Percentiles rank a stretch among this genome's conserved stretches.
Conservation (phyloP, 1,140 invertebrate species). For the Steinernema khuongi region DNA sequence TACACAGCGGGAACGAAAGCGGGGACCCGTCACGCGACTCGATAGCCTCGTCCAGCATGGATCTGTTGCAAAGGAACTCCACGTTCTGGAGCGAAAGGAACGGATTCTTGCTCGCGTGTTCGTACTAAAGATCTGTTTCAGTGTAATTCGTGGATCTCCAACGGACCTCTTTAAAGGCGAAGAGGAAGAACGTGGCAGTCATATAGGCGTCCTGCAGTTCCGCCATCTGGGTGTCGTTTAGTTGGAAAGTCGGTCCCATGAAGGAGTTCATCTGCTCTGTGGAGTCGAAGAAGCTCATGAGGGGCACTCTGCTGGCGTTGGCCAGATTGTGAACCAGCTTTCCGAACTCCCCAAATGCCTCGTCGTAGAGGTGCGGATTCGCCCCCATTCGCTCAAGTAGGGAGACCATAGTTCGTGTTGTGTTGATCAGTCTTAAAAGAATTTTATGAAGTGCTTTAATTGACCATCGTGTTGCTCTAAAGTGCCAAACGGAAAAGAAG, state of each 20-base stretch:
- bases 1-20: neutral
- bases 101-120: too few species aligned
- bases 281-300: neutral
- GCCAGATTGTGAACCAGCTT: slow-evolving; percentile 27
- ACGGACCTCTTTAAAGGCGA: neutral
- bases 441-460: too few species aligned
- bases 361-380: slow-evolving; percentile 26
- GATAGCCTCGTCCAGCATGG: neutral
- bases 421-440: slow-evolving; percentile 33
- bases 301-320: slow-evolving; percentile 15
- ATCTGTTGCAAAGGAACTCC: neutral
- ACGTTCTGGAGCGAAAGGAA: too few species aligned
- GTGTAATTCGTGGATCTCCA: slow-evolving; percentile 11
- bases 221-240: neutral
- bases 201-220: slow-evolving; percentile 5
- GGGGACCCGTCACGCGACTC: neutral
- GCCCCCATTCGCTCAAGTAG: slow-evolving; percentile 28
- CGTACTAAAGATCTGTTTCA: too few species aligned
- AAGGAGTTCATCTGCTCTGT: neutral
- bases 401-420: slow-evolving; percentile 2
- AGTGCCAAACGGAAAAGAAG: too few species aligned
- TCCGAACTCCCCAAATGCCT: slow-evolving; percentile 12
- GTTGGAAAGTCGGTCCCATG: neutral
- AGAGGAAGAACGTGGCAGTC: neutral
- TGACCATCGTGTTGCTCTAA: too few species aligned